Conservation (phyloP, 2,113 vertebrate species). For the Oostethus manadensis region DNA sequence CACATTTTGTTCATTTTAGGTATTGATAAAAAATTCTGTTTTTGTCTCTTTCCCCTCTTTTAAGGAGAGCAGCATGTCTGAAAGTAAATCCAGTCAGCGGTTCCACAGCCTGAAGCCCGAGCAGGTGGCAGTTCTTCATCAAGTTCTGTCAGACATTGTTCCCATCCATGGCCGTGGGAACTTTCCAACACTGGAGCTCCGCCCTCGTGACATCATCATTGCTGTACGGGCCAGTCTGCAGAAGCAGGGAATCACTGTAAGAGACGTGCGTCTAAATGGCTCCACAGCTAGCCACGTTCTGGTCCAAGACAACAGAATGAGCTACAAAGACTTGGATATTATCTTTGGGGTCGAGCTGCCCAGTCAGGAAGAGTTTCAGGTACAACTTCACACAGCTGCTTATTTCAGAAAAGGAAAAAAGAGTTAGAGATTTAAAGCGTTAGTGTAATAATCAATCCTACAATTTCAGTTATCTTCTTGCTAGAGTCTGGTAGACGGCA, state of each 20-base stretch:
- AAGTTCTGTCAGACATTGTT: slow-evolving; percentile 85
- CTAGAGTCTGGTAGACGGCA: background rate
- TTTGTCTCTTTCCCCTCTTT: slow-evolving; percentile 35
- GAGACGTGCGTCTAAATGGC: slow-evolving; percentile 89
- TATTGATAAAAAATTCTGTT: slow-evolving; percentile 25
- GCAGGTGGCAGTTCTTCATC: slow-evolving; percentile 78
- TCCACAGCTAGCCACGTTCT: slow-evolving; percentile 95
- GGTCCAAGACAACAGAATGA: slow-evolving; percentile 83
- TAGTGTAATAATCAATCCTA: background rate
- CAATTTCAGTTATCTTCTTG: background rate
- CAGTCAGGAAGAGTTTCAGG: slow-evolving; percentile 86
- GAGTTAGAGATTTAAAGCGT: background rate
- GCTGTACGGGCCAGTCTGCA: slow-evolving; percentile 82
- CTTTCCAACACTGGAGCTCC: slow-evolving; percentile 93
- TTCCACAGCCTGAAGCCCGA: slow-evolving; percentile 88
- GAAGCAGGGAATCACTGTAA: slow-evolving; percentile 80
- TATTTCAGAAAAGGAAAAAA: background rate
- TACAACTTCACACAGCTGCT: slow-evolving; percentile 13
- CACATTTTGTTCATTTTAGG: slow-evolving; percentile 9
- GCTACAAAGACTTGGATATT: slow-evolving; percentile 93
- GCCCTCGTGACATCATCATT: slow-evolving; percentile 88
- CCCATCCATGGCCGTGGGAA: slow-evolving; percentile 94
- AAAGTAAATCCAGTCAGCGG: slow-evolving; percentile 75
- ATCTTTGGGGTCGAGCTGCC: slow-evolving; percentile 90
- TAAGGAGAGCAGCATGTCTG: slow-evolving; percentile 79